A percentile compares a stretch with the other conserved stretches of the same genome.
Evolutionary conservation across 2,888 invertebrate species (phyloP).

Genomic region (Caenorhabditis sp.): DNA sequence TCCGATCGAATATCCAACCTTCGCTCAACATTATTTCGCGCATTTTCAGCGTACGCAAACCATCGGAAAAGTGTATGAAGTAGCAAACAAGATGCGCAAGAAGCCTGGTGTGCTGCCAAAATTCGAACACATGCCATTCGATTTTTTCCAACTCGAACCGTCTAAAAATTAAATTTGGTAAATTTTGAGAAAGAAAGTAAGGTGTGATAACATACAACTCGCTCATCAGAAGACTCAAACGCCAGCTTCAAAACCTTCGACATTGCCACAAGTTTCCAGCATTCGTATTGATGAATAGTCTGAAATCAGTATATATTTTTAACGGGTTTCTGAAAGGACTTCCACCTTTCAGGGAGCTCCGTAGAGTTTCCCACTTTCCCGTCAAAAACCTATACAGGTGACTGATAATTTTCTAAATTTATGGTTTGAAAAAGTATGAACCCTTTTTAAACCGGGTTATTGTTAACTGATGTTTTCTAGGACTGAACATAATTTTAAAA

Average conservation of each 20-base stretch:
- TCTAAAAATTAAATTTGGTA: not conserved
- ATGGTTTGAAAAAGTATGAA: too few relatives aligned
- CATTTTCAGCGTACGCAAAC: constrained; percentile 37
- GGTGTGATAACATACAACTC: constrained; percentile 16
- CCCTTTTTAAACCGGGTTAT: too few relatives aligned
- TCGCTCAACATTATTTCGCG: constrained; percentile 4
- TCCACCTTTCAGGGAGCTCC: not conserved
- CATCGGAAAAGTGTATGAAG: constrained; percentile 56
- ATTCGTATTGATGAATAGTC: constrained; percentile 9
- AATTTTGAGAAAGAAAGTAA: not conserved
- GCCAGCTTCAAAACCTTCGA: constrained; percentile 44
- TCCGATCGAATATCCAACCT: constrained; percentile 27
- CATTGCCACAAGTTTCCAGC: constrained; percentile 43
- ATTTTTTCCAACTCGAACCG: constrained; percentile 34
- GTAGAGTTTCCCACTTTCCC: too few relatives aligned
- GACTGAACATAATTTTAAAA: too few relatives aligned
- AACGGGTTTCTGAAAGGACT: not conserved
- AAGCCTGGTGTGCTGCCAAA: constrained; percentile 39
- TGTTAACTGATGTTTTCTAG: too few relatives aligned
- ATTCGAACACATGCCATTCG: constrained; percentile 27
- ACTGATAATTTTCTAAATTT: too few relatives aligned
- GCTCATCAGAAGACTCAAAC: constrained; percentile 40
- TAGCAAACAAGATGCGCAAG: constrained; percentile 61
- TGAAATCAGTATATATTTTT: not conserved
- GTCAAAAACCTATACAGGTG: too few relatives aligned